Base-by-base conservation (phyloP, 2,113 vertebrate species). In the Paralichthys olivaceus region DNA sequence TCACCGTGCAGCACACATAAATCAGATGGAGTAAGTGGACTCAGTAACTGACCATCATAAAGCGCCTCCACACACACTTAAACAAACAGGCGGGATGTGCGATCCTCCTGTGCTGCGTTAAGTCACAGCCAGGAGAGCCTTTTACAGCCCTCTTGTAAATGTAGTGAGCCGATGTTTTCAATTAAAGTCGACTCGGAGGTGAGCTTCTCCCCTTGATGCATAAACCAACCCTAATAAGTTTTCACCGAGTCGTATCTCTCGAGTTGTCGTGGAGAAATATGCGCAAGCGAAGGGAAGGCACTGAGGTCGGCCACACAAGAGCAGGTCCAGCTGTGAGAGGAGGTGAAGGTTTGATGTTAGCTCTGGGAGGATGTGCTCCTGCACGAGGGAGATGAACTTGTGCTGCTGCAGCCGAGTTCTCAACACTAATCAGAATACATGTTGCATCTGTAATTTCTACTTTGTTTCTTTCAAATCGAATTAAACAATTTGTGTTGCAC, bases 141-240 rank as follows among this genome's bases (percentile, higher is more conserved):
- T 95, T 96, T 94, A 96, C 87, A 81, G 91, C 65, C 85, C 72
- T 77, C 93, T 90, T 92, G 93, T 95, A 95, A 96, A 96, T 88
- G 91, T 89, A 91, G 80, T 77, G 90, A 93, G 90, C 94, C 93
- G 94, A 93, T 95, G 95, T 95, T 96, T 96, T 93, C 94, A 95
- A 95, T 95, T 95, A 95, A 83, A 90, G 84, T 87, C 58, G 86
- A 90, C 92, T 95, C 93, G 84, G 92, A 93, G 91, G 92, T 92
- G 91, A 90, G 88, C 67, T 90, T 82, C 88, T 89, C 87, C 90
- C 90, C 94, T 88, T 75, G 92, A 91, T 89, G 93, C 85, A 92
- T 94, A 94, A 95, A 94, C 83, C 93, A 92, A 93, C 90, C 88
- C 67, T 87, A 92, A 93, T 89, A 88, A 58, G 86, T 89, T 91